These are phyloP conservation scores for Apteryx owenii DNA, from an alignment of 2,113 vertebrate genomes.

Conservation along the genomic window DNA sequence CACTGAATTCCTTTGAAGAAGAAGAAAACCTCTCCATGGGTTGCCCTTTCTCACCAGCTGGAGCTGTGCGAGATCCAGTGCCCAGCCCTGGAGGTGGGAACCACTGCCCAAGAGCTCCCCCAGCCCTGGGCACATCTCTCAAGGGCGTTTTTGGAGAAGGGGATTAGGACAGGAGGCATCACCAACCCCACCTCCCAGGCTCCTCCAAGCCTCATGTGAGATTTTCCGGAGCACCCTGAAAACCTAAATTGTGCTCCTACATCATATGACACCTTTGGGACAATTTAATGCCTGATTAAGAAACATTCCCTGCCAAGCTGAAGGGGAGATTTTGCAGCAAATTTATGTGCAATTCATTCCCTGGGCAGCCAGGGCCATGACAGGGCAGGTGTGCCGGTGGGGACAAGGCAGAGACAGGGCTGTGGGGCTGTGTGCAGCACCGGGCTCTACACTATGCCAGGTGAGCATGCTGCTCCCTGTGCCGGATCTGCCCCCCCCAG, in stretches of 20 bases:
- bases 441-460: background rate
- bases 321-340: background rate
- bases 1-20: slow-evolving; percentile 53
- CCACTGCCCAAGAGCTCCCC: background rate
- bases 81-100: background rate
- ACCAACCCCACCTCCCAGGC: background rate
- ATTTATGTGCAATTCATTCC: background rate
- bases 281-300: background rate
- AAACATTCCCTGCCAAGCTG: too few relatives aligned
- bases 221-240: background rate
- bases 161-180: background rate
- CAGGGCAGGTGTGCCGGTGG: background rate
- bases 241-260: background rate
- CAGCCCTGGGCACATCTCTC: background rate
- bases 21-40: slow-evolving; percentile 48
- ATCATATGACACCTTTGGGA: background rate
- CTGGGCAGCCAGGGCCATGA: background rate
- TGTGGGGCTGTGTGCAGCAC: background rate
- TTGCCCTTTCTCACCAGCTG: slow-evolving; percentile 56
- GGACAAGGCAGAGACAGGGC: background rate
- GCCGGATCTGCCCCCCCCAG: background rate
- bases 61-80: slow-evolving; percentile 18
- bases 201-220: background rate
- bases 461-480: background rate
- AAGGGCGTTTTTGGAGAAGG: background rate